Evolutionary conservation across 2,113 vertebrate genomes (phyloP).

Genomic region (Rhinopithecus roxellana): DNA sequence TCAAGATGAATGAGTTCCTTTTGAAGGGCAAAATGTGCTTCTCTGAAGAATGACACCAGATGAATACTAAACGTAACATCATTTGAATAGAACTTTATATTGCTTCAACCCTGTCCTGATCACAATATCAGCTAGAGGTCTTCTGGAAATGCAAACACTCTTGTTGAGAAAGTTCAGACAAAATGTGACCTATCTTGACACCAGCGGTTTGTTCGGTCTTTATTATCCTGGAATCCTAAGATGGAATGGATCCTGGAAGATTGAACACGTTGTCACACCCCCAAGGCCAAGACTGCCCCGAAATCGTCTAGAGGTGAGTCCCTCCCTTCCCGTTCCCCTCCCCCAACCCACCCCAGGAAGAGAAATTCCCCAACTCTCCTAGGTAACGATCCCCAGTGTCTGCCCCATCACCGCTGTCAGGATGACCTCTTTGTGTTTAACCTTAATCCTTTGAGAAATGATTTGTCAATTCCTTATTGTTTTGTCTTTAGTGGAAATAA

Average conservation of each 20-base stretch:
- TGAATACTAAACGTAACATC: slow-evolving; percentile 40
- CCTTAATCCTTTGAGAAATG: slow-evolving; percentile 45
- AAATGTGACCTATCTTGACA: slow-evolving; percentile 56
- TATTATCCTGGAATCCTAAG: slow-evolving; percentile 33
- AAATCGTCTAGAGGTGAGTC: slow-evolving; percentile 4
- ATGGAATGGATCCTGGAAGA: neutral
- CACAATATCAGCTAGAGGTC: neutral
- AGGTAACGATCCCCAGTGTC: slow-evolving; percentile 24
- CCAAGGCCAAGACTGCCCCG: neutral
- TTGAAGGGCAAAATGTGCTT: slow-evolving; percentile 25
- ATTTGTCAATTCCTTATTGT: slow-evolving; percentile 45
- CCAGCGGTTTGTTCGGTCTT: slow-evolving; percentile 5
- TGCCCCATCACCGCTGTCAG: neutral
- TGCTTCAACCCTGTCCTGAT: neutral
- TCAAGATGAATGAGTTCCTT: slow-evolving; percentile 55
- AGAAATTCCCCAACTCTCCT: slow-evolving; percentile 55
- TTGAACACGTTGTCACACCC: neutral
- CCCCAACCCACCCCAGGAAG: neutral
- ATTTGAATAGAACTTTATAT: slow-evolving; percentile 49
- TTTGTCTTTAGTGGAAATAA: slow-evolving; percentile 38
- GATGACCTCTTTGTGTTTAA: slow-evolving; percentile 30
- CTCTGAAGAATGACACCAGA: slow-evolving; percentile 48
- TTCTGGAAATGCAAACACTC: slow-evolving; percentile 54
- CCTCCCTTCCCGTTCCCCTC: neutral
- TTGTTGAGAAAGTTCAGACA: neutral